These are phyloP conservation scores for Danionella dracula DNA, from an alignment of 2,797 vertebrate species.

Conservation along the genomic window DNA sequence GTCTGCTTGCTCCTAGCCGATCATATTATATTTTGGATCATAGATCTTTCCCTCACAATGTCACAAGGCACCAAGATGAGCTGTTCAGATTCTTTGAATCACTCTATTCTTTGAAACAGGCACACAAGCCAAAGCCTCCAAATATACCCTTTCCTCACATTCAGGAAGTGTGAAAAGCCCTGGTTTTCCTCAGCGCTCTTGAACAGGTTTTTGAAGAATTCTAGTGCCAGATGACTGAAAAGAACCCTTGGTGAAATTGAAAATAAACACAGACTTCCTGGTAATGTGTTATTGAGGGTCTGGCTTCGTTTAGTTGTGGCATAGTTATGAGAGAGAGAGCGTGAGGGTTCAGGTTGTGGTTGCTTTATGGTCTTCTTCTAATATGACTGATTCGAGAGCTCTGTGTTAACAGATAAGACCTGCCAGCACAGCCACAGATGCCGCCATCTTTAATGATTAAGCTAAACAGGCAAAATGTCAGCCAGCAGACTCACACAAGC, in stretches of 20 bases:
- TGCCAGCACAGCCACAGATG: slow-evolving; percentile 23
- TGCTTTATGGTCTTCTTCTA: slow-evolving; percentile 24
- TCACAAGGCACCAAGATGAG: slow-evolving; percentile 57
- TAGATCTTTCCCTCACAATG: slow-evolving; percentile 64
- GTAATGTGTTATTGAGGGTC: slow-evolving; percentile 62
- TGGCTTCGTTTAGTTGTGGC: slow-evolving; percentile 66
- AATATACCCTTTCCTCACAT: slow-evolving; percentile 56
- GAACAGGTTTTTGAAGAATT: slow-evolving; percentile 14
- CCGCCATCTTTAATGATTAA: slow-evolving; percentile 38
- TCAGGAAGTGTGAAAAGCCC: slow-evolving; percentile 66
- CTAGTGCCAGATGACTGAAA: slow-evolving; percentile 32
- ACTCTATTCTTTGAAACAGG: background rate
- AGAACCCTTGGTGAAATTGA: slow-evolving; percentile 47
- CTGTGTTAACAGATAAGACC: slow-evolving; percentile 34
- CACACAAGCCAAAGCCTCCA: slow-evolving; percentile 1
- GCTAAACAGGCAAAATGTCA: slow-evolving; percentile 32
- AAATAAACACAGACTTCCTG: slow-evolving; percentile 78
- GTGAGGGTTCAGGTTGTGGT: background rate
- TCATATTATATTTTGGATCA: slow-evolving; percentile 71
- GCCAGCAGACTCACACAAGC: background rate
- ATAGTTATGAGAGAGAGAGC: slow-evolving; percentile 49
- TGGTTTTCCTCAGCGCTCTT: slow-evolving; percentile 26
- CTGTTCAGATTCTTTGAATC: slow-evolving; percentile 4
- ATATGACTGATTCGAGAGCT: slow-evolving; percentile 7
- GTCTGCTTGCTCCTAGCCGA: slow-evolving; percentile 57